Evolutionary conservation across 2,797 vertebrate genomes (phyloP), one percentile per base, ranked within the genome.

Genomic region (Acanthornis magna): DNA sequence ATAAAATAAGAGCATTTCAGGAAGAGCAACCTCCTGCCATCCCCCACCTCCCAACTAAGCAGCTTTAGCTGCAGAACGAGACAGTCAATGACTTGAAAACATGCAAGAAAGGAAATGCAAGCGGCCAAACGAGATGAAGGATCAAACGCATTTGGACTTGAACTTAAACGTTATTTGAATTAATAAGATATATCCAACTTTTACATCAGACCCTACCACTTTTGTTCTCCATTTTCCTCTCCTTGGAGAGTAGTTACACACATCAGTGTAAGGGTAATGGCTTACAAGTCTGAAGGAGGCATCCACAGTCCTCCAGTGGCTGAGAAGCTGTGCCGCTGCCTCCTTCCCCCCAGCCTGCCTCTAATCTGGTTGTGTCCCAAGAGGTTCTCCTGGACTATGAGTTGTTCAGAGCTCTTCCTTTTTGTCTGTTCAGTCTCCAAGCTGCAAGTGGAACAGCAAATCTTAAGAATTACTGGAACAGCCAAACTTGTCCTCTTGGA

Each of bases 211-310:
- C 20, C 19, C 29, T 50, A 50, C 55, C 42, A 43, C 22, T 67
- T 89, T 53, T 91, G 40, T 76, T 93, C 73, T 86, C 55, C 22
- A 5, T 78, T 88, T 80, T 40, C 9, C 58, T 85, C 67, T 76
- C 94, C 66, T 66, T 67, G 55, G 79, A 68, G 82, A 76, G 27
- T 11, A 47, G 85, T 92, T 90, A 30, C 23, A 8, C 53, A 85
- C 54, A 51, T 67, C 38, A 42, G 71, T 32, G 48, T 53, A 79
- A 88, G 60, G 66, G 40, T 79, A 66, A 82, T 34, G 75, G 51
- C 48, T 90, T 26, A 13, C 68, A 58, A 74, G 26, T 29, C 75
- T 29, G 9, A 73, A 76, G 50, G 9, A 75, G n/a, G 53, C 60
- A 61, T 18, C n/a, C 45, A 2, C 23, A 10, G 67, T 30, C 23